A percentile compares a stretch with the other conserved stretches of the same genome.
Evolutionary conservation across 2,888 invertebrate genomes (phyloP).

Genomic region (Autographa pulchrina): DNA sequence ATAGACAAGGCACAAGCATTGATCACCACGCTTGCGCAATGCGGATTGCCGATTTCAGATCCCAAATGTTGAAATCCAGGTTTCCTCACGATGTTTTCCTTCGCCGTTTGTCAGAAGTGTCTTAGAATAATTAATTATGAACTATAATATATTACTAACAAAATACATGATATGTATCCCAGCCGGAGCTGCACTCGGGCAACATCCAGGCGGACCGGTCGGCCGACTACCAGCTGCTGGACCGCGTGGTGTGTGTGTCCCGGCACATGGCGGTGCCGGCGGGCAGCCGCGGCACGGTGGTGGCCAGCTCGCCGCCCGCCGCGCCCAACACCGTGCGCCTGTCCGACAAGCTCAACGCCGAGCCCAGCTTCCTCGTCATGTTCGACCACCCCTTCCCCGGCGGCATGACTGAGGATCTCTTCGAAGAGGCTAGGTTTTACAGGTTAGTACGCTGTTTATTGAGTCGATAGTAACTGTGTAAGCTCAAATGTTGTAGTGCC

Average conservation of each 20-base stretch:
- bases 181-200: constrained; percentile 87
- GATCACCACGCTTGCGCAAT: too few relatives aligned
- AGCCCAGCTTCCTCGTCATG: constrained; percentile 93
- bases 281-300: constrained; percentile 95
- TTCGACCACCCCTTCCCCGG: constrained; percentile 94
- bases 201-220: constrained; percentile 92
- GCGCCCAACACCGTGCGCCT: constrained; percentile 81
- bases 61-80: too few relatives aligned
- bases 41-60: too few relatives aligned
- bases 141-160: too few relatives aligned
- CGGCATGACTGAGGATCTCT: constrained; percentile 82
- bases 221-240: constrained; percentile 92
- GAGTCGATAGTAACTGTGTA: too few relatives aligned
- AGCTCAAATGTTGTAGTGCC: too few relatives aligned
- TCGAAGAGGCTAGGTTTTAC: constrained; percentile 76
- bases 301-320: constrained; percentile 89
- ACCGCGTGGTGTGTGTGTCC: constrained; percentile 95
- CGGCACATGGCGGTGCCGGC: constrained; percentile 94
- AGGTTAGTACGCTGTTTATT: constrained; percentile 68
- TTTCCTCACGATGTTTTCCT: too few relatives aligned
- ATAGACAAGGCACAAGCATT: too few relatives aligned
- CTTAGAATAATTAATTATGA: too few relatives aligned
- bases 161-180: too few relatives aligned
- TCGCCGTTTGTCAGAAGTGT: too few relatives aligned
- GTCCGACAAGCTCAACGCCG: constrained; percentile 87